Percentiles rank a stretch among this genome's conserved stretches.
These are phyloP conservation scores for Yponomeuta malinellus DNA, from an alignment of 2,888 invertebrate genomes.

Conservation along the genomic window DNA sequence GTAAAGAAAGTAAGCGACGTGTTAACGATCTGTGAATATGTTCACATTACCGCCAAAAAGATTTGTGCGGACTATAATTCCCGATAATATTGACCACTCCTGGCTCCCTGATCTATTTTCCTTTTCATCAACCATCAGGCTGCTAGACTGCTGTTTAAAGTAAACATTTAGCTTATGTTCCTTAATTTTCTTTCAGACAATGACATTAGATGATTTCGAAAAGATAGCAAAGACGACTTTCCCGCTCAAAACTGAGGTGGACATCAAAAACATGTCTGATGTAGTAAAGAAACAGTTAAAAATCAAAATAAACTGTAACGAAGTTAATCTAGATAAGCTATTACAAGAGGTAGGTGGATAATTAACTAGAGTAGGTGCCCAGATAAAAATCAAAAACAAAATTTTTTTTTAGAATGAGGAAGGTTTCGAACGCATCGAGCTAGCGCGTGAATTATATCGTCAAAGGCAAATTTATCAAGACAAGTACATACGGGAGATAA, in stretches of 20 bases:
- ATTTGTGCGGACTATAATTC: no score
- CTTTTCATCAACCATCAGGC: neutral
- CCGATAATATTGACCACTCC: no score
- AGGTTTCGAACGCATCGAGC: constrained; percentile 62
- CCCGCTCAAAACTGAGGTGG: constrained; percentile 66
- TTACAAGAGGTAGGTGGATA: constrained; percentile 52
- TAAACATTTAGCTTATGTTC: no score
- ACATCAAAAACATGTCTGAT: constrained; percentile 60
- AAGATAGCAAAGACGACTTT: constrained; percentile 53
- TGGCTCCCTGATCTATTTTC: no score
- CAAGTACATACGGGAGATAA: constrained; percentile 63
- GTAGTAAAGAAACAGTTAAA: constrained; percentile 64
- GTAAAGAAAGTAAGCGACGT: no score
- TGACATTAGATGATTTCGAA: constrained; percentile 62
- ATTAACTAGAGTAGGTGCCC: neutral
- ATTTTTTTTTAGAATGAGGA: constrained; percentile 52
- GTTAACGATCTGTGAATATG: no score
- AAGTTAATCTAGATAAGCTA: constrained; percentile 59
- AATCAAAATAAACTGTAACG: constrained; percentile 48
- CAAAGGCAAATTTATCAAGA: constrained; percentile 63
- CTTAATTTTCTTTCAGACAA: constrained; percentile 36
- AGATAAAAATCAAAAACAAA: neutral
- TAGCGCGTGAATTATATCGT: constrained; percentile 58
- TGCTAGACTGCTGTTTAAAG: neutral
- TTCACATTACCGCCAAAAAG: no score